Percentiles rank a stretch among this genome's conserved stretches.
Conservation (phyloP, 2,888 invertebrate genomes). For the Xestoiulus laeticollis region DNA sequence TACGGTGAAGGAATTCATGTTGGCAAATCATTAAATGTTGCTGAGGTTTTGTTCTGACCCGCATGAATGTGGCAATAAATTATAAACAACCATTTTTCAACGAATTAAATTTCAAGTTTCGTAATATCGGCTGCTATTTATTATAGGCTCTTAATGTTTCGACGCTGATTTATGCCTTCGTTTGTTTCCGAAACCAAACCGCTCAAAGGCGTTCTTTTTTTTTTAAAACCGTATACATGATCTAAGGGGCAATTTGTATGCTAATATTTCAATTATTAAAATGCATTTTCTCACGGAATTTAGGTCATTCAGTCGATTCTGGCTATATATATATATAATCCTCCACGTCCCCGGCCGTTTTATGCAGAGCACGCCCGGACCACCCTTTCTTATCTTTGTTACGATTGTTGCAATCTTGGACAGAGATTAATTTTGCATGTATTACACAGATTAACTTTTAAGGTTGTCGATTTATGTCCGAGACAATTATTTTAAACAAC, state of each 20-base stretch:
- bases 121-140: constrained; percentile 29
- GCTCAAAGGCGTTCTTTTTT: not conserved
- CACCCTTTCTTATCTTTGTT: not conserved
- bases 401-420: constrained; percentile 34
- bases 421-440: constrained; percentile 43
- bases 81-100: not conserved
- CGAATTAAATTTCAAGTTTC: constrained; percentile 34
- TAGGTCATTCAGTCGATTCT: constrained; percentile 11
- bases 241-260: constrained; percentile 40
- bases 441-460: constrained; percentile 30
- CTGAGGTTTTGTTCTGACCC: constrained; percentile 34
- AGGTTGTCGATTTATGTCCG: constrained; percentile 31
- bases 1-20: not conserved
- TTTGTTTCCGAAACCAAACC: not conserved
- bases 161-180: not conserved
- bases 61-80: constrained; percentile 12
- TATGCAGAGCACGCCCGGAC: constrained; percentile 35
- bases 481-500: constrained; percentile 42
- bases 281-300: constrained; percentile 44
- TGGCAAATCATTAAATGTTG: constrained; percentile 9
- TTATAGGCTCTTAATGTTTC: not conserved
- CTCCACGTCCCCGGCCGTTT: not conserved
- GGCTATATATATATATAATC: not conserved
- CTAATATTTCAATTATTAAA: constrained; percentile 46
- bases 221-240: constrained; percentile 1